Percentiles rank a stretch among this genome's conserved stretches.
phyloP scores from a whole-genome alignment of 2,888 invertebrate genomes.

The Cheilosia vernalis region DNA sequence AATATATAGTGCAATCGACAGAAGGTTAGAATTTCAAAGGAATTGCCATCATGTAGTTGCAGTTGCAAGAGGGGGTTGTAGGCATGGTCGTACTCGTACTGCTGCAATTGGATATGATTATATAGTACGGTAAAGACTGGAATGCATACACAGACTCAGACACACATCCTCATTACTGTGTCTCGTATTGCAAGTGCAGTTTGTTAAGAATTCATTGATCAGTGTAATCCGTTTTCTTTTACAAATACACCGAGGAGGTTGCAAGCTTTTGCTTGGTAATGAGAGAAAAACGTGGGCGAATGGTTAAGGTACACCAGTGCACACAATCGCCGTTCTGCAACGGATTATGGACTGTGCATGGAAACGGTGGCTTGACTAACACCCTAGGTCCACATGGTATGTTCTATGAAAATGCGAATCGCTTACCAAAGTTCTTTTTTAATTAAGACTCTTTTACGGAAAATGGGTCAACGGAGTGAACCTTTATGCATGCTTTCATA shows the following conservation, averaged over 20 bases:
- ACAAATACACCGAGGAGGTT: background rate
- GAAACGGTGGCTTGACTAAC: too few relatives aligned
- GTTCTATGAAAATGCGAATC: too few relatives aligned
- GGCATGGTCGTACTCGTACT: background rate
- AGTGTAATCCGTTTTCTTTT: slow-evolving; percentile 45
- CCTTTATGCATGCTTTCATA: too few relatives aligned
- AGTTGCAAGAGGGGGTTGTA: slow-evolving; percentile 6
- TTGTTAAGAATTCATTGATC: slow-evolving; percentile 65
- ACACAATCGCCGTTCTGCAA: too few relatives aligned
- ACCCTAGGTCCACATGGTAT: too few relatives aligned
- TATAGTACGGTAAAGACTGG: background rate
- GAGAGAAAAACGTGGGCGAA: background rate
- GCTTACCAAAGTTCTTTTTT: too few relatives aligned
- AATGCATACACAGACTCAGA: background rate
- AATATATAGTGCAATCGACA: slow-evolving; percentile 42
- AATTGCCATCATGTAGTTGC: slow-evolving; percentile 47
- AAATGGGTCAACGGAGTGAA: too few relatives aligned
- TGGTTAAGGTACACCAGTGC: background rate
- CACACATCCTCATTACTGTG: slow-evolving; percentile 1
- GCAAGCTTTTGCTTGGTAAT: slow-evolving; percentile 6
- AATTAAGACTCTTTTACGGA: too few relatives aligned
- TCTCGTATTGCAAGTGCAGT: slow-evolving; percentile 59
- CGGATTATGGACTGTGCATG: too few relatives aligned
- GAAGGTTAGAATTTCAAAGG: slow-evolving; percentile 70
- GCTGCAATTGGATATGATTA: slow-evolving; percentile 35